Base-by-base conservation (phyloP, 1,140 invertebrate species). In the Drosophila melanica region DNA sequence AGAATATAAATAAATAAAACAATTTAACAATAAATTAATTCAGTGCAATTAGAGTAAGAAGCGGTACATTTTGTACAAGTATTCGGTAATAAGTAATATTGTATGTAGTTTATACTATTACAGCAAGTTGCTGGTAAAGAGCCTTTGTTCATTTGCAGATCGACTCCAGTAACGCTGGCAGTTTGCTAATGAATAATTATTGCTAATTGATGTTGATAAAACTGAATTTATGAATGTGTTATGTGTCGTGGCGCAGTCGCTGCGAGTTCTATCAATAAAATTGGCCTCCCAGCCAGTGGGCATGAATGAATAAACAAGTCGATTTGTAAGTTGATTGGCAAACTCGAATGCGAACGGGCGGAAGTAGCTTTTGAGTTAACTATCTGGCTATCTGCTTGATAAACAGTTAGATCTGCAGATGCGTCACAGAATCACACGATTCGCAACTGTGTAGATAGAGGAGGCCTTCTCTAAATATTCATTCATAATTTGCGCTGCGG, bases 161-260 rank as follows among this genome's bases (percentile, higher is more conserved):
- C 20, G 8, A 27, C n/a, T 58, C 16, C 16, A 33, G 48, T 41
- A 44, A 12, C 14, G 63, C 39, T 50, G 41, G 23, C 39, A 14
- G 37, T 42, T 42, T 14, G 51, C 27, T 79, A 81, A 79, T 87
- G 67, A 87, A 81, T 86, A 86, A 86, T 86, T 87, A 87, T 86
- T 72, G 82, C 82, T 86, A 86, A 86, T 86, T 86, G 82, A 78
- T 81, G 81, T 74, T 87, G 78, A 86, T 87, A 86, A 82, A 87
- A 81, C 79, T 87, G 82, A 87, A 86, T 87, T 86, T 75, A 76
- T 84, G 77, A 69, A 80, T 84, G 80, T 72, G 72, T 72, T 64
- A 45, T 69, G 63, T 48, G 27, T 23, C 57, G 42, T 57, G 54
- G 51, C 35, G 57, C 37, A 18, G 57, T 44, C 55, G 42, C 27